These are phyloP conservation scores for Pholis gunnellus DNA, from an alignment of 2,113 vertebrate genomes.

Conservation along the genomic window DNA sequence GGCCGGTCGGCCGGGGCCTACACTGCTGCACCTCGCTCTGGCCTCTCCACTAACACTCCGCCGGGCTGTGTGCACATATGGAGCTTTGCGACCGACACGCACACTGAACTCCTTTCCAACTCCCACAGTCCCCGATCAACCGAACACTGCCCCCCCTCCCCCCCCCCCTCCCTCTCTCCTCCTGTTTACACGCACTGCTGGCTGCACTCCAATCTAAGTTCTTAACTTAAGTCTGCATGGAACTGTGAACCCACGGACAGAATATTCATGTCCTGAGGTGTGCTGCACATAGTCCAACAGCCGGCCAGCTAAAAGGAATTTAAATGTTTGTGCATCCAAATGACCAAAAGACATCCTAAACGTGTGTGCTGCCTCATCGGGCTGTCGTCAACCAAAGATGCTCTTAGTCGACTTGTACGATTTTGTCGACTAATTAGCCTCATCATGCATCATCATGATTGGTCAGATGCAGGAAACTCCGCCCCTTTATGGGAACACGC, in stretches of 20 bases:
- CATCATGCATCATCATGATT: too few species aligned
- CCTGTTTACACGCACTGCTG: constrained; percentile 1
- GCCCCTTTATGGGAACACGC: too few species aligned
- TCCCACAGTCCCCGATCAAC: neutral
- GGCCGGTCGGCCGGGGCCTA: constrained; percentile 28
- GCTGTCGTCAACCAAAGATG: neutral
- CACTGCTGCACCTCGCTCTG: constrained; percentile 9
- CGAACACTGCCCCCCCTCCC: neutral
- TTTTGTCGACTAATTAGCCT: too few species aligned
- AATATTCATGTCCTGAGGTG: neutral
- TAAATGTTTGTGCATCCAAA: neutral
- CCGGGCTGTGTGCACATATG: constrained; percentile 29
- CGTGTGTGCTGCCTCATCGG: neutral
- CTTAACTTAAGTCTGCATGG: neutral
- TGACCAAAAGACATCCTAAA: neutral
- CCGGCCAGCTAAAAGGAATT: neutral
- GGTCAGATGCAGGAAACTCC: too few species aligned
- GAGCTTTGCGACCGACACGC: constrained; percentile 4
- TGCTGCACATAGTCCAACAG: neutral
- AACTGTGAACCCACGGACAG: constrained; percentile 4
- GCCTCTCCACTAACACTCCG: constrained; percentile 45
- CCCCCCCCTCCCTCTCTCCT: neutral
- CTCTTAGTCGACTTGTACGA: too few species aligned
- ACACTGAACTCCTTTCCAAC: constrained; percentile 37
- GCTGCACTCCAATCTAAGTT: neutral